Base-by-base conservation (phyloP, 2,888 invertebrate genomes). In the Xanthorhoe designata region DNA sequence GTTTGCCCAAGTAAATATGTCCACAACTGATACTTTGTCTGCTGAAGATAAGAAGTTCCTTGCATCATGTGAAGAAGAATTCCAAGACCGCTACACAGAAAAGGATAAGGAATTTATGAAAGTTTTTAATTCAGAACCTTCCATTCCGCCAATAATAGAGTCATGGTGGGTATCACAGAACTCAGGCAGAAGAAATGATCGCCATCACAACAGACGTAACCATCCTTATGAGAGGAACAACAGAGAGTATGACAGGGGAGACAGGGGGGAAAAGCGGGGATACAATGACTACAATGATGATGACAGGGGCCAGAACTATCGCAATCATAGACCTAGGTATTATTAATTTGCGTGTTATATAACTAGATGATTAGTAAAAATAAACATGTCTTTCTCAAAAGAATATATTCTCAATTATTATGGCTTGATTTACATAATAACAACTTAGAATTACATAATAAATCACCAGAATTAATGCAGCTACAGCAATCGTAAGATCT, bases 81-180 rank as follows among this genome's bases (percentile, higher is more conserved):
- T 96, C 56, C 92, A 94, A 73, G 85, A 94, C 66, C 94, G 96
- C 70, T 96, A 90, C 75, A 95, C 96, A 45, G 94, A 94, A 38
- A 91, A 94, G 7, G 96, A 96, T 86, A 88, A 88, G 53, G 95
- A 95, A 59, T 96, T 95, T 78, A 94, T 94, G 89, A 90, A 87
- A 77, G 87, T 90, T 1, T 88, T 82, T 52, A 90, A 89, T 68
- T 83, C 88, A 13, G 85, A 89, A 17, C 78, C 83, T 1, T 89
- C 91, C 9, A 80, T 70, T 9, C 96, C 96, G 4, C 96, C 96
- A 7, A 92, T 96, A 10, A 75, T 95, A 10, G 94, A 95, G 59
- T 92, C 94, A 13, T 95, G 95, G 95, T 85, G 84, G 83, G 76
- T 78, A 2, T 72, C 86, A 10, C 81, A 84, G 29, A 84, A 86